Conservation (phyloP, 2,113 vertebrate species). For the Diglossa brunneiventris region DNA sequence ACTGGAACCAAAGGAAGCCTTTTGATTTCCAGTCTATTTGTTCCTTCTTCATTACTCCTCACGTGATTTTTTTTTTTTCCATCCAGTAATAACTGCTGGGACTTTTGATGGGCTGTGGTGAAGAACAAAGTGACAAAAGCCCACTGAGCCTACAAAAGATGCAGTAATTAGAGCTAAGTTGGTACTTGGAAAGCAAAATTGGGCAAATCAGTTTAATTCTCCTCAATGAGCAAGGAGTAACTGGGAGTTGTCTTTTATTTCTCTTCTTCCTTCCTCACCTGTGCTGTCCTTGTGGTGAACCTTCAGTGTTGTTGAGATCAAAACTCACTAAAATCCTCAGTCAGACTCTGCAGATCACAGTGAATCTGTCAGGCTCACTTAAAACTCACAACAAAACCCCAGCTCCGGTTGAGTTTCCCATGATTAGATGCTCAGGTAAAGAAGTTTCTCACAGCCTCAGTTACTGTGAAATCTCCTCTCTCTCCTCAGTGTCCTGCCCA, state of each 20-base stretch:
- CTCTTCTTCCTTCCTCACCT: neutral
- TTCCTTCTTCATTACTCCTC: neutral
- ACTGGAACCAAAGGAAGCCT: slow-evolving; percentile 15
- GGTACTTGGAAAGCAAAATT: neutral
- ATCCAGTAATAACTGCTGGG: neutral
- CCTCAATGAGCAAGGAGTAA: neutral
- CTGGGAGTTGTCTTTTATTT: neutral
- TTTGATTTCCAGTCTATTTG: neutral
- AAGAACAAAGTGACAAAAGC: neutral
- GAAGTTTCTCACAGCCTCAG: neutral
- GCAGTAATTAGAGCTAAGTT: neutral
- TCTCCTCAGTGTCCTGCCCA: neutral
- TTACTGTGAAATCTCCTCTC: neutral
- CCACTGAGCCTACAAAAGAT: neutral
- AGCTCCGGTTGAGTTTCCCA: neutral
- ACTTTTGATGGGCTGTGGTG: neutral
- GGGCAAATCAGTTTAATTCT: neutral
- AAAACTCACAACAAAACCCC: neutral
- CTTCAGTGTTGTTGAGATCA: neutral
- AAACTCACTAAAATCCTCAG: neutral
- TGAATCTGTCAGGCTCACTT: neutral
- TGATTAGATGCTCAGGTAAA: neutral
- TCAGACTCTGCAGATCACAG: neutral
- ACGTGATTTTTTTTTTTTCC: neutral
- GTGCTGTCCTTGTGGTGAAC: neutral